Base-by-base conservation (phyloP, 1,140 invertebrate genomes). In the Atta colombica region DNA sequence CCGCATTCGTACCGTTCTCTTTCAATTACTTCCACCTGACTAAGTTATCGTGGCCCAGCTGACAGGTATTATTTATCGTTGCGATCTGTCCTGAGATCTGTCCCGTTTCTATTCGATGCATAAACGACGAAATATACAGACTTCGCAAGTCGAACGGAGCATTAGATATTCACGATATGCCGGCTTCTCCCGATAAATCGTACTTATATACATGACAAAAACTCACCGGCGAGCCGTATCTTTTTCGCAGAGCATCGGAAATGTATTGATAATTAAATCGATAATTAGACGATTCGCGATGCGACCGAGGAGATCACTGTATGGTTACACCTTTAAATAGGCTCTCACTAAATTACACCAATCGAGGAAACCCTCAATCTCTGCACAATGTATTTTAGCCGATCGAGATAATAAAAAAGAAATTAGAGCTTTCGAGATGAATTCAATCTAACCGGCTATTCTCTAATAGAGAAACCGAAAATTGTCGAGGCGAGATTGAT, bases 231-330 rank as follows among this genome's bases (percentile, higher is more conserved):
- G 63, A 58, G n/a, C 31, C 16, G n/a, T 8, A 25, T 25, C 39
- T 75, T 75, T 61, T 75, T 21, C 55, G 61, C 14, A 18, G 5
- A 60, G n/a, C 25, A n/a, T 61, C n/a, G 45, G 45, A 77, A 85
- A 65, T 85, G 55, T 77, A 63, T 85, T 61, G 72, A 74, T 82
- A 60, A 82, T 74, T 82, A 66, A 25, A 74, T 31, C n/a, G 81
- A 63, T 84, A 75, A 84, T 85, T 77, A 58, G 28, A 85, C 28
- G 18, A 31, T 63, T 8, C 49, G 4, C 3, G 31, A 31, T 31
- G 71, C 45, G 39, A 65, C 60, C 7, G 21, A 39, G 45, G 2
- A 55, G 61, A 68, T 68, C 61, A 39, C 51, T n/a, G 35, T n/a
- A 12, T 28, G 51, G 21, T 58, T 55, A 45, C 61, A 77, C 58